These are phyloP conservation scores for Athene noctua DNA, from an alignment of 2,113 vertebrate species.

Conservation along the genomic window DNA sequence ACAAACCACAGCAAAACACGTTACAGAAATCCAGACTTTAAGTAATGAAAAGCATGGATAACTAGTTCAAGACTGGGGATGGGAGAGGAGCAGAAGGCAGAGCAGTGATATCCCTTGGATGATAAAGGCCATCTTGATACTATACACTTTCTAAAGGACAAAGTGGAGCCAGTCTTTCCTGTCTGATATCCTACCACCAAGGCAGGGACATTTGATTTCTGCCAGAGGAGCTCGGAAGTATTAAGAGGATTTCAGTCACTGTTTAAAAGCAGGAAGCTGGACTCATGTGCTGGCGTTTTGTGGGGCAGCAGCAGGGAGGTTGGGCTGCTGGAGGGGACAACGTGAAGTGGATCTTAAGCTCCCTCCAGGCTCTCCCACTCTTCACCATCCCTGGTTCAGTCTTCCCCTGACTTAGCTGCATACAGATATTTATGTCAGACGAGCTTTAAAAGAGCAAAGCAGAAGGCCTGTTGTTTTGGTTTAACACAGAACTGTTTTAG, in stretches of 20 bases:
- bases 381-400: background rate
- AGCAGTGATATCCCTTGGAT: background rate
- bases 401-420: background rate
- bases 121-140: background rate
- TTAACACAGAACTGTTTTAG: background rate
- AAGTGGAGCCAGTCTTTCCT: background rate
- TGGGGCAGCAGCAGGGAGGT: background rate
- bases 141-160: background rate
- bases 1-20: background rate
- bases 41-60: background rate
- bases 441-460: background rate
- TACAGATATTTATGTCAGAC: background rate
- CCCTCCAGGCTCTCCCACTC: background rate
- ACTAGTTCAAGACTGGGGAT: background rate
- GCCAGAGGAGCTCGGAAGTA: background rate
- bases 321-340: background rate
- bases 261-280: background rate
- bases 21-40: background rate
- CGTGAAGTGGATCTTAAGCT: background rate
- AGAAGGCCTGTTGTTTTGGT: background rate
- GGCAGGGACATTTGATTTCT: background rate
- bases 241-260: background rate
- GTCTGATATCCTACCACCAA: background rate
- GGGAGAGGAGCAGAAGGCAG: background rate
- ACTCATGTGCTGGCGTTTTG: fast-evolving